These are phyloP conservation scores for Pocillopora verrucosa DNA, from an alignment of 64 coral and sea anemone species.

Conservation along the genomic window DNA sequence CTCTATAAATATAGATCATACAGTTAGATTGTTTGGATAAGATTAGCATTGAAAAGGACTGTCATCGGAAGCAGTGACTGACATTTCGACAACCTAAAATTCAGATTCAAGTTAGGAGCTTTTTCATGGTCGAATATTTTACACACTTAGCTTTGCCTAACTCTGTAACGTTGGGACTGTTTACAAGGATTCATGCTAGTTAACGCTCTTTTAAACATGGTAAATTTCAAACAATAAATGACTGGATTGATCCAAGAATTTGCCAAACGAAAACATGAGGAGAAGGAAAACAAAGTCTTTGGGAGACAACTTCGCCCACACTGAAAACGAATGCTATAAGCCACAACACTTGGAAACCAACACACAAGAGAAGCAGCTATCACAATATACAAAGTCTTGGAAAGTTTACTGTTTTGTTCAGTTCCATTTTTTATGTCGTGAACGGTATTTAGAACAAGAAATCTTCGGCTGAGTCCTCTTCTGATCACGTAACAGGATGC, in stretches of 20 bases:
- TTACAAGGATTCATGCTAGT: no score
- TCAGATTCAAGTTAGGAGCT: no score
- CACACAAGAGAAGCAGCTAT: background rate
- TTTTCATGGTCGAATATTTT: no score
- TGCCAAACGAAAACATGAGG: background rate
- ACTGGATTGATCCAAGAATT: constrained; percentile 5
- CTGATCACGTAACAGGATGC: background rate
- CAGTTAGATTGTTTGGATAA: no score
- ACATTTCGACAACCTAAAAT: no score
- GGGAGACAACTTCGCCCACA: background rate
- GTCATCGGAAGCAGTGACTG: no score
- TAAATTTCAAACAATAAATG: background rate
- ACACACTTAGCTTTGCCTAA: no score
- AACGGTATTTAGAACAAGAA: background rate
- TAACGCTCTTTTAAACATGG: no score
- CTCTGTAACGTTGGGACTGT: no score
- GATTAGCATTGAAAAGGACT: no score
- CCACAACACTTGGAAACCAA: background rate
- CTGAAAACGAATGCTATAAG: background rate
- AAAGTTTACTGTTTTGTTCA: background rate
- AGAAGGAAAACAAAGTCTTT: background rate
- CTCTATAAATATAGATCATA: no score
- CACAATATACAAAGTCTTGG: constrained; percentile 16
- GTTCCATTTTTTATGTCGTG: background rate
- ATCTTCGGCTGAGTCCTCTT: background rate